phyloP scores from a whole-genome alignment of 2,113 vertebrate species.

The Pluvianellus socialis region DNA sequence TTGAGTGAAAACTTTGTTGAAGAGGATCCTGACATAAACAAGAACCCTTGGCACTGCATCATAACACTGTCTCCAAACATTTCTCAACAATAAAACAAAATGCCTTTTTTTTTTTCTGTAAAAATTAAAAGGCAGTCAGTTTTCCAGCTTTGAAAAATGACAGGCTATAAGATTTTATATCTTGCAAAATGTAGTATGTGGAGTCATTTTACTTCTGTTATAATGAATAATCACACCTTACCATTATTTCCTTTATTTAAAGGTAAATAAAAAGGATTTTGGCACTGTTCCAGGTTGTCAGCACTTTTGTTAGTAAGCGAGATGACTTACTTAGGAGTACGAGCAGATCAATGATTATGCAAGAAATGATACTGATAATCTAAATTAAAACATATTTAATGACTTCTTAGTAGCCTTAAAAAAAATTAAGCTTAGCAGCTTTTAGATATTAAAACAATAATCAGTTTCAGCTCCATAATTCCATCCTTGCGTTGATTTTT shows the following conservation, averaged over 20 bases:
- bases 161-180: background rate
- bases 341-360: background rate
- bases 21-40: background rate
- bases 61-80: background rate
- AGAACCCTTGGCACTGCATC: background rate
- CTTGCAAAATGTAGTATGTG: background rate
- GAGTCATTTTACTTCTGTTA: background rate
- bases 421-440: background rate
- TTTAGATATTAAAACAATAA: slow-evolving; percentile 1
- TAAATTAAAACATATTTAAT: slow-evolving; percentile 14
- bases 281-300: background rate
- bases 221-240: background rate
- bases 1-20: background rate
- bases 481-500: background rate
- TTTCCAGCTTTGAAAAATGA: background rate
- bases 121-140: background rate
- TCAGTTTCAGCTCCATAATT: background rate
- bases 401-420: background rate
- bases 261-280: background rate
- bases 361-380: background rate
- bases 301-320: background rate
- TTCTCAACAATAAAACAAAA: background rate
- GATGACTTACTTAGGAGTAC: background rate
- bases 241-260: background rate
- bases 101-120: background rate